Conservation (phyloP, 2,797 vertebrate species). For the Siniperca obscura region DNA sequence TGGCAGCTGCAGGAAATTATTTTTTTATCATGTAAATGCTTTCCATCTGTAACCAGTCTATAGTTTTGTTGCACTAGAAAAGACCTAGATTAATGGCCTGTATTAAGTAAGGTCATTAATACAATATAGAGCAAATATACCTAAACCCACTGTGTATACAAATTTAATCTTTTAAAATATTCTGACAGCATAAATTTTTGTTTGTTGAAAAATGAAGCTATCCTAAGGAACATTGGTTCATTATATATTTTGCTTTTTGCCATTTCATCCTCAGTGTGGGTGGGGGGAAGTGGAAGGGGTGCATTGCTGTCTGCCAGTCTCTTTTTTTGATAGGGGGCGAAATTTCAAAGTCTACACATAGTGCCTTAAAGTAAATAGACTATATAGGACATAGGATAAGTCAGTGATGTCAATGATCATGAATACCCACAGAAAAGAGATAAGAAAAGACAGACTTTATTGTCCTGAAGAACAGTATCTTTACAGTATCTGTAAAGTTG, state of each 20-base stretch:
- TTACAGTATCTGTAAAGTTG: too few species aligned
- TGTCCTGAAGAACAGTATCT: too few species aligned
- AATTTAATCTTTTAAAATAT: background rate
- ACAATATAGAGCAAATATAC: background rate
- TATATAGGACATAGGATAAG: background rate
- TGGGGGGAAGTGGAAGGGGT: too few species aligned
- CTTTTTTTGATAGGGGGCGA: too few species aligned
- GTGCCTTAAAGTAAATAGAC: background rate
- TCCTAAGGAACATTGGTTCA: too few species aligned
- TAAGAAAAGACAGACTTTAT: too few species aligned
- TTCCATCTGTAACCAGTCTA: conserved; percentile 23
- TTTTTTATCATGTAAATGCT: background rate
- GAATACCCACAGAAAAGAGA: background rate
- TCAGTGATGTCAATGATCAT: background rate
- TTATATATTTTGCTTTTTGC: too few species aligned
- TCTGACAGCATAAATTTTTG: too few species aligned
- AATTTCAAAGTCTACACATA: background rate
- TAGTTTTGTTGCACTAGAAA: background rate
- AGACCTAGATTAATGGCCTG: conserved; percentile 1
- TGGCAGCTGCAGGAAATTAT: background rate
- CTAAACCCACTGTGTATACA: background rate
- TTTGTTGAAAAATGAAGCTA: too few species aligned
- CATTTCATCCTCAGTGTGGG: too few species aligned
- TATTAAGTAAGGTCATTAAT: background rate
- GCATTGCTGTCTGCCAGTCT: too few species aligned